Percentiles rank a stretch among this genome's conserved stretches.
Conservation (phyloP, 2,797 vertebrate species). For the Sphenodon punctatus region DNA sequence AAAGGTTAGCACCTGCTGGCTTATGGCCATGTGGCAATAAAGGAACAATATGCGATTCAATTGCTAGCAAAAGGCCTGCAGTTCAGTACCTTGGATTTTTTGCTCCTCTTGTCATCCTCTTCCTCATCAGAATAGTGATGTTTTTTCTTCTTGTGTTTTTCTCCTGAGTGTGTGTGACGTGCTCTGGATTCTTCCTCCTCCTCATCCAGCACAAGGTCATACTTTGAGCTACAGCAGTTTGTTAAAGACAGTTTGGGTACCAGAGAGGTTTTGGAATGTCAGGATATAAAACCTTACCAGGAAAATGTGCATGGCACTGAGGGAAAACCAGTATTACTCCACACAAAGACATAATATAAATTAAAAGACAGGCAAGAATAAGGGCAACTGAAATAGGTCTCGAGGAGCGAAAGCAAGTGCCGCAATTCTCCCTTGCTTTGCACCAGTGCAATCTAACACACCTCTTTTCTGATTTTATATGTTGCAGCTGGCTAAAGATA, state of each 20-base stretch:
- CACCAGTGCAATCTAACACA: not conserved
- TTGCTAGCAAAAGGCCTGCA: not conserved
- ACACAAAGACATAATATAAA: no score
- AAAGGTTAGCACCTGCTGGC: not conserved
- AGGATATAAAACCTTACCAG: not conserved
- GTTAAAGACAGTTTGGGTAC: conserved; percentile 74
- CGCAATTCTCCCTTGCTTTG: not conserved
- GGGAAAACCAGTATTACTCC: not conserved
- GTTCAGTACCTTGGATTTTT: conserved; percentile 83
- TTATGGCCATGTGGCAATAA: not conserved
- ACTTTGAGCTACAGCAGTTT: conserved; percentile 80
- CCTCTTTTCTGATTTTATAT: no score
- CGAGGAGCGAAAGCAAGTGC: not conserved
- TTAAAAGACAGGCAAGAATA: not conserved
- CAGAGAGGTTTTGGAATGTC: not conserved
- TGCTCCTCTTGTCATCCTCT: conserved; percentile 82
- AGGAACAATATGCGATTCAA: not conserved
- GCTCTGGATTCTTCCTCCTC: conserved; percentile 74
- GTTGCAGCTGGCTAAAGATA: no score
- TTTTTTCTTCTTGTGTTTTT: conserved; percentile 88
- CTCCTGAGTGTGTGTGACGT: conserved; percentile 76
- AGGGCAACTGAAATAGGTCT: not conserved
- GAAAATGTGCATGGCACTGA: not conserved
- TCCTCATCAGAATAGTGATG: conserved; percentile 86
- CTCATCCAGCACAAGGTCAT: conserved; percentile 90